Base-by-base conservation (phyloP, 2,888 invertebrate genomes). In the Cryptocephalus moraei region DNA sequence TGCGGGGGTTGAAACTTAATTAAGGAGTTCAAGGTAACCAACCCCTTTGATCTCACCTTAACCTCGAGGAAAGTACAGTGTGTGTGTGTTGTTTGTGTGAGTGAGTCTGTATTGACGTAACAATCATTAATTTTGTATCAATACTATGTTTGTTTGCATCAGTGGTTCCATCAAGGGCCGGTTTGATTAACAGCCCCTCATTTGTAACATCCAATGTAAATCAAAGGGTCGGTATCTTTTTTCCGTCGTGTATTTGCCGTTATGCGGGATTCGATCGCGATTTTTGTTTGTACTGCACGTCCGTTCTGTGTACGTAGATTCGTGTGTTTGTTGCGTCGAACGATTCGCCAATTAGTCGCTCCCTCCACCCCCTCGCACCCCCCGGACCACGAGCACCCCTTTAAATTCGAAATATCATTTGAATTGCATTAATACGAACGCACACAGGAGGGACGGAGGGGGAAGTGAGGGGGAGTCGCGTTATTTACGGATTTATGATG, bases 271-370 rank as follows among this genome's bases (percentile, higher is more conserved):
- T 54, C 54, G 51, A 54, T 54, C 54, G 53, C 43, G 49, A 49
- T 52, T 51, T 52, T 52, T 54, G 56, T 56, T 56, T 56, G 55
- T 49, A 55, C 55, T 54, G 55, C 56, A 54, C 55, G 48, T 45
- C 50, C 22, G 22, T 2, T 22, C 22, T 22, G 22, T 22, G 22
- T 22, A 6, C 6, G 6, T 22, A 22, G 6, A 22, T 22, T 22
- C 22, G 22, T 22, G 22, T 22, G 52, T 52, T 47, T 48, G 48
- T 44, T 49, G 42, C 50, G 50, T 51, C 50, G 53, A 51, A 52
- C 53, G 49, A 54, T 56, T 55, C 54, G 56, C 55, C 56, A 56
- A 56, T 56, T 56, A 56, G 55, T 53, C 52, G 51, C 51, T 49
- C 50, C 50, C 53, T 22, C 22, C 22, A 22, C 54, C 53, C 53